Evolutionary conservation across 2,888 invertebrate genomes (phyloP).

Genomic region (Scaeva pyrastri): DNA sequence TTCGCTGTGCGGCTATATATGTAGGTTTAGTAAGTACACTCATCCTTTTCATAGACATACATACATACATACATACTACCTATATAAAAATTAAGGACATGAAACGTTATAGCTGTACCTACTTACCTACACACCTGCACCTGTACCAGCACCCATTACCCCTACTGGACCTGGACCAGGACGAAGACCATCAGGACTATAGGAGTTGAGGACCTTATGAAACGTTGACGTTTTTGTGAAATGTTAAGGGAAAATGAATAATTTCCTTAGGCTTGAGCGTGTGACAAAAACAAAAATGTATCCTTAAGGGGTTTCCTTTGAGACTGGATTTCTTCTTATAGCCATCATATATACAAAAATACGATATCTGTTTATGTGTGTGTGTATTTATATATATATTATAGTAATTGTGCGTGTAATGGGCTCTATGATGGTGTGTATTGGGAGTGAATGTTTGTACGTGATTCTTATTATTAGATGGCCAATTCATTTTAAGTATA

Average conservation of each 20-base stretch:
- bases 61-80: background rate
- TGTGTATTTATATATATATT: too few relatives aligned
- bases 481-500: conserved; percentile 6
- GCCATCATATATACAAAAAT: too few relatives aligned
- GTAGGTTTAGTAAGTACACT: too few relatives aligned
- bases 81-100: conserved; percentile 5
- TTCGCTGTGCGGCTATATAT: background rate
- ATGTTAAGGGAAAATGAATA: conserved; percentile 15
- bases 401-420: background rate
- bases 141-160: too few relatives aligned
- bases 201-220: too few relatives aligned
- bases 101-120: background rate
- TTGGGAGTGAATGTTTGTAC: background rate
- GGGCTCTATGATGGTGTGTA: background rate
- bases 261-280: conserved; percentile 14
- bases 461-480: conserved; percentile 26
- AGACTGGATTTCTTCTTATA: too few relatives aligned
- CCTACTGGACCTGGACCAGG: too few relatives aligned
- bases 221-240: conserved; percentile 18
- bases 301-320: conserved; percentile 10
- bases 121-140: background rate
- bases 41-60: too few relatives aligned
- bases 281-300: conserved; percentile 24
- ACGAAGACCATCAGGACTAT: too few relatives aligned
- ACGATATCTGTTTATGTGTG: too few relatives aligned